Evolutionary conservation across 2,888 invertebrate species (phyloP), one percentile per base, ranked within the genome.

Genomic region (Hirtodrosophila confusa): DNA sequence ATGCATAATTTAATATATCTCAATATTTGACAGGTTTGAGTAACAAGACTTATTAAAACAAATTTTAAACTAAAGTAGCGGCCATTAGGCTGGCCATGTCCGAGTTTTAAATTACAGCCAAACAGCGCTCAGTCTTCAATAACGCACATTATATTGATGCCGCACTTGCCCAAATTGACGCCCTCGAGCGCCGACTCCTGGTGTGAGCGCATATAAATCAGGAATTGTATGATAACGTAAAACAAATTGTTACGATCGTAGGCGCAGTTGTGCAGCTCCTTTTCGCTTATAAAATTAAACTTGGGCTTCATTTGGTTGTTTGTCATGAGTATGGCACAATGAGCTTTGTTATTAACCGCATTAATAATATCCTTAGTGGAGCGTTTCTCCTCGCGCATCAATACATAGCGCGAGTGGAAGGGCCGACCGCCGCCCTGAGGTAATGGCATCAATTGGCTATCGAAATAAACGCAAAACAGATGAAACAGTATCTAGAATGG

Each of bases 231-330:
- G 69, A 98, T 93, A 50, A 96, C 95, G 91, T 97, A 96, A 90
- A 97, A 96, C 86, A 98, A 92, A 92, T 97, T 98, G 92, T 97
- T 97, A 86, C 97, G 94, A 51, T 97, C 97, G 91, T 95, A 94
- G 56, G 94, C 94, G 87, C 95, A 93, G 89, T 95, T 95, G 86
- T 93, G 93, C 24, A 93, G 92, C 88, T 95, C 94, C 65, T 94
- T 94, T 51, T 94, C 95, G 63, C 91, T 91, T 33, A 92, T 91
- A 55, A 92, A 92, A 75, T 92, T 92, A 57, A 92, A 91, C 75
- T 91, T 91, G 2, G 92, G 91, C 66, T 90, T 91, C 4, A 90
- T 69, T 36, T 86, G 85, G 80, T 89, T 90, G 47, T 68, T 73
- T 44, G 89, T 89, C 44, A 89, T 89, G 40, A 92, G 86, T 53